Base-by-base conservation (phyloP, 2,797 vertebrate species). In the Perdix hodgsoniae region DNA sequence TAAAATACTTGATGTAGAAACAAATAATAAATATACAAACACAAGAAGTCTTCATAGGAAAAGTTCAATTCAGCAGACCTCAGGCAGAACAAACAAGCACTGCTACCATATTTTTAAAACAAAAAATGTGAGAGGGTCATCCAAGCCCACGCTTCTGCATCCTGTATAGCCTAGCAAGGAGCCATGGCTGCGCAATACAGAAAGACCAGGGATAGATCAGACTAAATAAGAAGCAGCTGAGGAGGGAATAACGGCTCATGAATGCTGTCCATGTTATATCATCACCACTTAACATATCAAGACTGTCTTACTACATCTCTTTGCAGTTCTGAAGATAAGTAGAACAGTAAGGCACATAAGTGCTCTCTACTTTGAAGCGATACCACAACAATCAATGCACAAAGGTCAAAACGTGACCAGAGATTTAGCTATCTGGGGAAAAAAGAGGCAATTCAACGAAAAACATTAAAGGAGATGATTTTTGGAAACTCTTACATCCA, bases 111-210 rank as follows among this genome's bases (percentile, higher is more conserved):
- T 11, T 14, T 84, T 59, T 59, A 87, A 35, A 56, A 31, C 31
- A 44, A 56, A 31, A 27, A 12, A 14, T 6, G 5, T 17, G 23
- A 16, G 17, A 37, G 13, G 60, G 27, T 73, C 60, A 60, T 66
- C 52, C 35, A 4, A 85, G 33, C 18, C 57, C 8, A 11, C 0
- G 1, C 37, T 81, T 39, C 13, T 79, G 49, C 23, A 57, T 63
- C 63, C 26, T 3, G 22, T 2, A 21, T 0, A 8, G 11, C 73
- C 72, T 35, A 59, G 26, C 12, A 37, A 65, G 44, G 21, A 80
- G 52, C 35, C 49, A 57, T 0, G 0, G 60, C 14, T 45, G 29
- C 39, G 37, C 6, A 16, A 19, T 59, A 61, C 0, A 75, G n/a
- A 91, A 88, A 89, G 42, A 37, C 31, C 75, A 47, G 70, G 52